Conservation (phyloP, 2,113 vertebrate genomes). For the Hassar affinis region DNA sequence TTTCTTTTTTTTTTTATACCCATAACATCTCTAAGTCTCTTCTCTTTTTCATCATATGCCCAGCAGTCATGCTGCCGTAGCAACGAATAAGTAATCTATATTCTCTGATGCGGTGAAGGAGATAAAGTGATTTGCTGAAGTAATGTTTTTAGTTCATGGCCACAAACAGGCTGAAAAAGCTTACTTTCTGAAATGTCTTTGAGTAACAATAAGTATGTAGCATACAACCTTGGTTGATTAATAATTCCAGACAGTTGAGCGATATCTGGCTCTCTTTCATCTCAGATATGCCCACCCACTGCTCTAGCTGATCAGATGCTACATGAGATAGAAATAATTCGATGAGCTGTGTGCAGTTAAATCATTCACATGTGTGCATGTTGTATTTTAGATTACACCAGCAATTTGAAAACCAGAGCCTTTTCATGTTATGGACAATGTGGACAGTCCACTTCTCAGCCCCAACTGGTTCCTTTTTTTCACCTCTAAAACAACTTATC, state of each 20-base stretch:
- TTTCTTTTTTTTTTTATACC: not conserved
- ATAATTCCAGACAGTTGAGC: conserved; percentile 52
- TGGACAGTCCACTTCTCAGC: not conserved
- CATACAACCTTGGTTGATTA: conserved; percentile 52
- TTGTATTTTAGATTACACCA: conserved; percentile 54
- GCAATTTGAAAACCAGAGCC: conserved; percentile 12
- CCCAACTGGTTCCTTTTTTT: not conserved
- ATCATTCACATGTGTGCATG: conserved; percentile 61
- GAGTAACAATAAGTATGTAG: conserved; percentile 59
- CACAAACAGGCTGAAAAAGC: conserved; percentile 55
- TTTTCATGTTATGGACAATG: not conserved
- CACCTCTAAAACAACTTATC: not conserved
- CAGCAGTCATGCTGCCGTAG: conserved; percentile 36
- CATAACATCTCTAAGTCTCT: not conserved
- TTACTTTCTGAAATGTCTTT: conserved; percentile 14
- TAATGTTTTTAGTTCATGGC: conserved; percentile 46
- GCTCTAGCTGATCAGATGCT: conserved; percentile 52
- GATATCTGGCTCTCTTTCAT: conserved; percentile 18
- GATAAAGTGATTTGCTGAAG: conserved; percentile 49
- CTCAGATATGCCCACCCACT: conserved; percentile 49
- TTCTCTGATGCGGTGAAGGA: conserved; percentile 52
- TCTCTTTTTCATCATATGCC: conserved; percentile 11
- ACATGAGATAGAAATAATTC: conserved; percentile 54
- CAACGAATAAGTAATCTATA: conserved; percentile 59
- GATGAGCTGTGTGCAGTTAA: conserved; percentile 61